These are phyloP conservation scores for Benthochromis sp. DNA, from an alignment of 2,113 vertebrate genomes.

Conservation along the genomic window DNA sequence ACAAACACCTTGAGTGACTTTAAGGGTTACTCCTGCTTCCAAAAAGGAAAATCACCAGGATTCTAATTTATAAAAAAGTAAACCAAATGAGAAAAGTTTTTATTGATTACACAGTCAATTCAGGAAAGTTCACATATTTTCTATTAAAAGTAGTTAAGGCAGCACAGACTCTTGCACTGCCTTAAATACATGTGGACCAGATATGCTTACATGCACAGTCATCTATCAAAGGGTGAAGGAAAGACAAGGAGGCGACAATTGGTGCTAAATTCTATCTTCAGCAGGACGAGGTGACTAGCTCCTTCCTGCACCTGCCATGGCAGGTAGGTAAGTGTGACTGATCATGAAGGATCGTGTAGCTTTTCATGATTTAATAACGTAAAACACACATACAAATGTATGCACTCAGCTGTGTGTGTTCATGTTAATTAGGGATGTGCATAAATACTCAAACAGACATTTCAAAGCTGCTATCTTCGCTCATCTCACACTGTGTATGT, in stretches of 20 bases:
- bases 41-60: neutral
- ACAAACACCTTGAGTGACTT: neutral
- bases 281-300: accelerated
- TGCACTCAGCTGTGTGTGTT: neutral
- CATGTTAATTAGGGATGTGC: neutral
- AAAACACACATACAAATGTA: neutral
- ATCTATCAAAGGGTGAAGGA: neutral
- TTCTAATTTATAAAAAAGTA: neutral
- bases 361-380: neutral
- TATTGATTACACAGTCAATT: neutral
- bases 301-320: neutral
- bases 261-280: neutral
- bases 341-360: neutral
- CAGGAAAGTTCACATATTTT: neutral
- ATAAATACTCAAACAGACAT: neutral
- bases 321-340: neutral
- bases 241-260: accelerated
- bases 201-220: too few species aligned
- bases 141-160: neutral
- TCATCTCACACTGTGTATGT: neutral
- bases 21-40: neutral
- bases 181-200: neutral
- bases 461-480: accelerated
- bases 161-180: neutral
- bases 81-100: accelerated